Evolutionary conservation across 2,888 invertebrate genomes (phyloP).

Genomic region (Busseola fusca): DNA sequence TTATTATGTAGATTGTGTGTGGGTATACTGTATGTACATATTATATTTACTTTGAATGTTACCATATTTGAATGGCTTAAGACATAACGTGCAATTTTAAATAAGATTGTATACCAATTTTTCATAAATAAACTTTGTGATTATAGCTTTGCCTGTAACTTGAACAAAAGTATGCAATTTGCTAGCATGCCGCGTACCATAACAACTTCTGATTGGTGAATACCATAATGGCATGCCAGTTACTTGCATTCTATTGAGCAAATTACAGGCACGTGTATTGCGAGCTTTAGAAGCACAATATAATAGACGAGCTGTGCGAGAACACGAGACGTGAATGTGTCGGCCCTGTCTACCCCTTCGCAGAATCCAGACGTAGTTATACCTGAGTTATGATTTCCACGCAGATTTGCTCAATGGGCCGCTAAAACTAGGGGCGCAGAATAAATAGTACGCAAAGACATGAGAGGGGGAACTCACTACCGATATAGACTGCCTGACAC

Average conservation of each 20-base stretch:
- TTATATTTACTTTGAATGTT: no score
- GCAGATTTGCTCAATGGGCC: slow-evolving; percentile 74
- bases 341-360: background rate
- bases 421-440: slow-evolving; percentile 71
- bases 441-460: slow-evolving; percentile 78
- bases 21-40: no score
- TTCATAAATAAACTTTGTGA: no score
- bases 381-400: slow-evolving; percentile 63
- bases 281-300: background rate
- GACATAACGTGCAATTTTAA: no score
- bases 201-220: background rate
- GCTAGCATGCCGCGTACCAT: background rate
- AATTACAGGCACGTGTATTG: background rate
- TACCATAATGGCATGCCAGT: background rate
- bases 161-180: background rate
- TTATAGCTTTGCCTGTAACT: background rate
- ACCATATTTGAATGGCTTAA: no score
- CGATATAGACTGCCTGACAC: slow-evolving; percentile 71
- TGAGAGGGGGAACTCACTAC: slow-evolving; percentile 69
- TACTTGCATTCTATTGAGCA: no score
- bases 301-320: background rate
- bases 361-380: slow-evolving; percentile 11
- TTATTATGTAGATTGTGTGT: no score
- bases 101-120: no score
- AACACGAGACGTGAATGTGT: background rate